Base-by-base conservation (phyloP, 2,888 invertebrate genomes). In the Baronia brevicornis region DNA sequence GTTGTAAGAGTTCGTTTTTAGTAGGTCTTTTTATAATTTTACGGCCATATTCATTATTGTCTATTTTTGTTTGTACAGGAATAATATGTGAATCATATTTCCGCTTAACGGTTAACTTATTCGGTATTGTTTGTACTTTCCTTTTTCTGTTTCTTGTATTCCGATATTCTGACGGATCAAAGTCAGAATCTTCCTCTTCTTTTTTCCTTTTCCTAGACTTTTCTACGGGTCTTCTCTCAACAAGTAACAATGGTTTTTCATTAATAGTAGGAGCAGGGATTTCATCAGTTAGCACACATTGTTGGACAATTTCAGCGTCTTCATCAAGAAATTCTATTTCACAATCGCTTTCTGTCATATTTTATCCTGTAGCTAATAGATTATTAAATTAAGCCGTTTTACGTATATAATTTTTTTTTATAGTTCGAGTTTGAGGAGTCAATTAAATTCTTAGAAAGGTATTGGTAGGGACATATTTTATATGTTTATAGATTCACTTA, bases 271-370 rank as follows among this genome's bases (percentile, higher is more conserved):
- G 21, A 15, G 31, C 21, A 21, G 30, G 28, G 24, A 18, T 28
- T 18, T 36, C 31, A 1, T 45, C 37, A n/a, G 40, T 40, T 43
- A 69, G 67, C 0, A 82, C 70, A 38, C 69, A 82, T 44, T 77
- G 73, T 38, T 77, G 72, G 2, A 84, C 73, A 2, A 82, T 63
- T 7, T 80, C 80, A 2, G 69, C 82, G 28, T 84, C 82, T 48
- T 84, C 84, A 37, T 84, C 84, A n/a, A 84, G 53, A 46, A 64
- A 84, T 54, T 84, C 84, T 35, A 84, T 78, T 41, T 77, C 78
- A 21, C 59, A 56, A 7, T 73, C 78, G 0, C 59, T 54, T 18
- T 68, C 71, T 18, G 53, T 39, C 72, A 72, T 73, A 2, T 4
- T 41, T 37, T 23, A n/a, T 8, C n/a, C n/a, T n/a, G n/a, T n/a